Base-by-base conservation (phyloP, 2,797 vertebrate species). In the Acipenser transmontanus region DNA sequence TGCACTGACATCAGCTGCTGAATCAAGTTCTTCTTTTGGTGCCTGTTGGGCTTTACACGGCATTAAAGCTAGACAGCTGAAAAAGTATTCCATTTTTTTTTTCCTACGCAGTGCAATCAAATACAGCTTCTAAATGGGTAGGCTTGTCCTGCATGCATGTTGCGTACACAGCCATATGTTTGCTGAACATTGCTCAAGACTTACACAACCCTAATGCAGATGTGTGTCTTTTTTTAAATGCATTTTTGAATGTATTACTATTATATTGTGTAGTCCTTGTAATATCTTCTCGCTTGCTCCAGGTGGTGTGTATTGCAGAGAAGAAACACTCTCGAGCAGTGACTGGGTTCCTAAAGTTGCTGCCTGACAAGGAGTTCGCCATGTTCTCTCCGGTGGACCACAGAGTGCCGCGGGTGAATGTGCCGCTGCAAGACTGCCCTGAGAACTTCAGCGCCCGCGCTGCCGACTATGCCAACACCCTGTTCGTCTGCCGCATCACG, bases 381-480 rank as follows among this genome's bases (percentile, higher is more conserved):
- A 88, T 98, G 84, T 99, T 99, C 80, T 95, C 95, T 59, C 97
- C 97, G 0, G 85, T 92, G 62, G 97, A 99, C 81, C 97, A 99
- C 80, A 88, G 97, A 8, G 91, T 99, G 62, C 97, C 97, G 1
- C 87, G 97, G 56, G 89, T 93, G 7, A 95, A 97, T 0, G 84
- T 99, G 64, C 90, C 91, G 14, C 87, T 97, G 14, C 70, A 80
- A 0, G 93, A 96, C 69, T 99, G 96, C 75, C 97, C 97, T 3
- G 71, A 82, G 13, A 90, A 97, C 74, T 96, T 99, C 9, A 7
- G 71, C 59, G 74, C 77, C 34, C 88, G 91, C 34, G 83, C 95
- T 0, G 89, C 87, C 9, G 88, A 94, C 84, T 97, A 94, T 69
- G 67, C 85, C 69, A 93, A 77, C 73, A 96, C 76, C 0, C 84